Conservation (phyloP, 2,113 vertebrate species). For the Acrocephalus kingi region DNA sequence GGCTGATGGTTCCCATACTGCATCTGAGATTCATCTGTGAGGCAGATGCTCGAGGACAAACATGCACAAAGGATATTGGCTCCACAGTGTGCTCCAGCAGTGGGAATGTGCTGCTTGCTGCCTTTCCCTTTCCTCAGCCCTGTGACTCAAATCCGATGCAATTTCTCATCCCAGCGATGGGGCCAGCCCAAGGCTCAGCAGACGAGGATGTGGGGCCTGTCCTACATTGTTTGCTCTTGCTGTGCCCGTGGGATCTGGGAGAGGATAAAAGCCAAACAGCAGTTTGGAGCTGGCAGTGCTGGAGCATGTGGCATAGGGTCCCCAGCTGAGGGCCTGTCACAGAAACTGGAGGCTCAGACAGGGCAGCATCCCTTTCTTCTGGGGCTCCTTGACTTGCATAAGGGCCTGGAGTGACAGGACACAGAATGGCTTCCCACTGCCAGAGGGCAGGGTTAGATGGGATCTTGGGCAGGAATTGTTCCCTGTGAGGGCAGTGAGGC, state of each 20-base stretch:
- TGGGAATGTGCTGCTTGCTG: neutral
- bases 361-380: neutral
- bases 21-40: neutral
- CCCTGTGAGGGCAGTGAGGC: rapidly evolving
- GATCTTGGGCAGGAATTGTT: neutral
- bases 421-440: neutral
- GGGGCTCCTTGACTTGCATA: neutral
- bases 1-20: slow-evolving; percentile 40
- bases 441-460: neutral
- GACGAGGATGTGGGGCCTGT: neutral
- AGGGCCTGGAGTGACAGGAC: neutral
- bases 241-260: neutral
- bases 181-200: neutral
- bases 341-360: neutral
- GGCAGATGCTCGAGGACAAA: slow-evolving; percentile 19
- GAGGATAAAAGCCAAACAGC: neutral
- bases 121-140: slow-evolving; percentile 7
- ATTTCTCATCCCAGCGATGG: neutral
- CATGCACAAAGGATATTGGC: neutral
- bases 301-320: rapidly evolving
- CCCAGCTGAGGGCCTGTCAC: neutral
- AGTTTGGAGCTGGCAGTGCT: neutral
- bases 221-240: neutral
- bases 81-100: neutral
- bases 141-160: neutral